phyloP scores from a whole-genome alignment of 2,888 invertebrate genomes.

The Nomada hirtipes region DNA sequence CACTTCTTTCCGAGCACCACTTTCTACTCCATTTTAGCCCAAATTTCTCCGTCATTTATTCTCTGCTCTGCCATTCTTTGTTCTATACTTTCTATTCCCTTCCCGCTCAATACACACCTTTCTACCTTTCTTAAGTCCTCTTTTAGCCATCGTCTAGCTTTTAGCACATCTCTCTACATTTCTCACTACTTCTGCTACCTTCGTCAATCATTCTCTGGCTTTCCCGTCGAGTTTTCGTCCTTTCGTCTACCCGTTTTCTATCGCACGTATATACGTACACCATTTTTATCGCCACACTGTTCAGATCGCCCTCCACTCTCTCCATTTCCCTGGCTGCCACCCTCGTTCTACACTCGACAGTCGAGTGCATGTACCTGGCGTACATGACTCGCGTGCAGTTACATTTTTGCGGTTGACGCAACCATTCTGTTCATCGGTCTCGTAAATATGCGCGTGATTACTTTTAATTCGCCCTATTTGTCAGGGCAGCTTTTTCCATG shows the following conservation, averaged over 20 bases:
- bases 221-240: background rate
- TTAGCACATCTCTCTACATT: background rate
- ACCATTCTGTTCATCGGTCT: conserved; percentile 73
- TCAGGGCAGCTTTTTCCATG: conserved; percentile 35
- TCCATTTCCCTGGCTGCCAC: background rate
- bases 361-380: conserved; percentile 58
- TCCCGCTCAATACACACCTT: too few species aligned
- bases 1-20: too few species aligned
- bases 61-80: too few species aligned
- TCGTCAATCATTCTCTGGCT: background rate
- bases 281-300: too few species aligned
- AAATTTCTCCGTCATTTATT: too few species aligned
- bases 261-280: too few species aligned
- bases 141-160: too few species aligned
- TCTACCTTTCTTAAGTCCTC: too few species aligned
- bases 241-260: background rate
- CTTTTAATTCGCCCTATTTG: conserved; percentile 81
- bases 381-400: conserved; percentile 76
- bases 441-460: conserved; percentile 81
- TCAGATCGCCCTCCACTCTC: conserved; percentile 9
- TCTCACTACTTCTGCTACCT: background rate
- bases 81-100: too few species aligned
- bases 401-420: conserved; percentile 78
- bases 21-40: too few species aligned
- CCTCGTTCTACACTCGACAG: conserved; percentile 37